Conservation (phyloP, 2,888 invertebrate genomes). For the Andrena haemorrhoa region DNA sequence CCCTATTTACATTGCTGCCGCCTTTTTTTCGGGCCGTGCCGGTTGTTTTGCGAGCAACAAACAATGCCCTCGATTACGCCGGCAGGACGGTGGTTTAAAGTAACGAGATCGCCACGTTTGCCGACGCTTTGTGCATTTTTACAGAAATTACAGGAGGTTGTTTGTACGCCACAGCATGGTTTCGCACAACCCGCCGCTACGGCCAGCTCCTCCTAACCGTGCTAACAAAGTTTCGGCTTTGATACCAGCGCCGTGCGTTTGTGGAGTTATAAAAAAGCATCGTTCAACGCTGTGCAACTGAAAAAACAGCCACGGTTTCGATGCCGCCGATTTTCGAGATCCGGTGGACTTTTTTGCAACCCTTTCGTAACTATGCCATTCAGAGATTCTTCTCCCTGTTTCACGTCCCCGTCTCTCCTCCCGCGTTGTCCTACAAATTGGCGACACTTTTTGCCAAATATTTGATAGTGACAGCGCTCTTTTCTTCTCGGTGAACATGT, state of each 20-base stretch:
- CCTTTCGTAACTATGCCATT: not conserved
- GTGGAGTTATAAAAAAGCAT: conserved; percentile 39
- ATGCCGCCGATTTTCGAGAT: not conserved
- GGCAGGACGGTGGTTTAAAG: conserved; percentile 58
- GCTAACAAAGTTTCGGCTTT: conserved; percentile 60
- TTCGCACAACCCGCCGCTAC: conserved; percentile 21
- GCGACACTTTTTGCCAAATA: not conserved
- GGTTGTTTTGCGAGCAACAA: conserved; percentile 61
- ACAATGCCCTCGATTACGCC: conserved; percentile 66
- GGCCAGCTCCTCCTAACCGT: conserved; percentile 5
- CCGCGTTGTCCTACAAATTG: not conserved
- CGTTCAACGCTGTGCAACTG: not conserved
- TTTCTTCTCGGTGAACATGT: not conserved
- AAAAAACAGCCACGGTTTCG: conserved; percentile 21
- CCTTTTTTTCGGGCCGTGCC: conserved; percentile 37
- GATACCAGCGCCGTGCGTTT: conserved; percentile 29
- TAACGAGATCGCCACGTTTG: conserved; percentile 67
- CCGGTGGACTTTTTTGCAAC: not conserved
- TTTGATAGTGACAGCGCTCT: not conserved
- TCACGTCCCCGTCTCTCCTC: not conserved
- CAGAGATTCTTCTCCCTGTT: not conserved
- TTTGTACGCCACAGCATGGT: conserved; percentile 60
- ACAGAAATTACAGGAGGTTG: conserved; percentile 71
- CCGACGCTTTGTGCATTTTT: conserved; percentile 70
- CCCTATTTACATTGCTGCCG: conserved; percentile 47